Percentiles rank a stretch among this genome's conserved stretches.
Evolutionary conservation across 2,888 invertebrate genomes (phyloP).

Genomic region (Byasa hedistus): DNA sequence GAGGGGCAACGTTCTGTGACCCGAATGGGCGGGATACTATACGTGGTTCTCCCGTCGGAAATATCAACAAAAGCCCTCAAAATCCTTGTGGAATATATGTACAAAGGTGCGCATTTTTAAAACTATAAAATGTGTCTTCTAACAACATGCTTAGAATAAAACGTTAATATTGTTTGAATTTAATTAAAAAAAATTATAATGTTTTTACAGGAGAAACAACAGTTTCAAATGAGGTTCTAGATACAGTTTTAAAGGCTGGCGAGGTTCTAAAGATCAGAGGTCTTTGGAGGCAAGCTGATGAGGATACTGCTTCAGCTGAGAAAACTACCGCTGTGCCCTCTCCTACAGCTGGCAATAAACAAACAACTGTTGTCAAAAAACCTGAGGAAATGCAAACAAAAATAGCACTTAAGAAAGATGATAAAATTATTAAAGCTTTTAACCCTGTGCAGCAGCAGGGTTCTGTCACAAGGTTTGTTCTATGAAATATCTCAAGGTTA

Average conservation of each 20-base stretch:
- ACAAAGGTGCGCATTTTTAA: conserved; percentile 78
- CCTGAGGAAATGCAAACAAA: conserved; percentile 59
- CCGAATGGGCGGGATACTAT: conserved; percentile 77
- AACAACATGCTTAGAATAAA: conserved; percentile 2
- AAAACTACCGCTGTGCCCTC: conserved; percentile 43
- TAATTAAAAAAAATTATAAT: neutral
- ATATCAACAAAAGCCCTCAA: conserved; percentile 89
- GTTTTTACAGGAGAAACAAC: conserved; percentile 84
- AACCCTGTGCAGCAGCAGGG: conserved; percentile 54
- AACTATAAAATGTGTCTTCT: neutral
- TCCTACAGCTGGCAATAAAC: conserved; percentile 54
- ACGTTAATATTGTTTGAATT: neutral
- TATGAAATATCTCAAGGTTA: conserved; percentile 21
- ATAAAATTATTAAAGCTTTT: conserved; percentile 70
- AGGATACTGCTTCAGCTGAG: conserved; percentile 60
- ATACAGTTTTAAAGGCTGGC: conserved; percentile 89
- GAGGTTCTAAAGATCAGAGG: conserved; percentile 90
- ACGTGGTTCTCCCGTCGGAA: conserved; percentile 89
- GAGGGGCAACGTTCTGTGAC: conserved; percentile 72
- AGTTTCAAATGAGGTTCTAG: conserved; percentile 90
- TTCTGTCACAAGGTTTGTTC: conserved; percentile 56
- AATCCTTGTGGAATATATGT: conserved; percentile 92
- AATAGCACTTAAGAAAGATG: conserved; percentile 72
- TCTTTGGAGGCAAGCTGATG: conserved; percentile 85
- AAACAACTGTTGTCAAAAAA: conserved; percentile 50